Evolutionary conservation across 2,797 vertebrate genomes (phyloP), one percentile per base, ranked within the genome.

Genomic region (Sebastes glaucus): DNA sequence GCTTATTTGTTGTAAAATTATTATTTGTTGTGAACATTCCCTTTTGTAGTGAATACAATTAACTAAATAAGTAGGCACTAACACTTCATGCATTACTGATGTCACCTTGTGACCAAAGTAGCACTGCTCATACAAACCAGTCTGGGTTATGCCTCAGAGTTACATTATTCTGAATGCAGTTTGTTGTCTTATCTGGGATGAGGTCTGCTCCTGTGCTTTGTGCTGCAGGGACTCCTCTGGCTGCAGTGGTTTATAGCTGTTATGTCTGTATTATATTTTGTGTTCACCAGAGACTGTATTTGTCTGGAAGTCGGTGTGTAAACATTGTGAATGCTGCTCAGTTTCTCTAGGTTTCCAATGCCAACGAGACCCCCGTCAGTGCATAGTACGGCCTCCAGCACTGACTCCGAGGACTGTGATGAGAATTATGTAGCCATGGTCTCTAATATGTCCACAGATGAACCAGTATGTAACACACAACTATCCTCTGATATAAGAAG

Each of bases 391-490:
- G 97, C 97, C 84, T 99, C 99, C 93, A 99, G 98, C 96, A 98
- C 98, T 90, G 99, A 99, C 95, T 99, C 99, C 2, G 98, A 98
- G 22, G 98, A 99, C 90, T 97, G 96, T 91, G 98, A 99, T 85
- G 99, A 99, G 94, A 98, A 98, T 96, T 99, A 99, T 93, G 98
- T 99, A 92, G 89, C 97, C 96, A 99, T 99, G 99, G 96, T 97
- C 89, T 95, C 97, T 95, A 99, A 96, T 96, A 96, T 97, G 89
- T 94, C 97, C 93, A 90, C 96, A 94, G 99, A 99, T 91, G 98
- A 99, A 92, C 94, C 97, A 92, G 98, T 99, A 98, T 93, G 98
- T 99, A 96, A 95, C 92, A 94, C 92, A 87, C 85, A 92, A 90
- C 88, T 89, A 75, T 87, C 82, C 78, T 90, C 81, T 87, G 66